Conservation (phyloP, 2,113 vertebrate species). For the Phrynocephalus versicolor region DNA sequence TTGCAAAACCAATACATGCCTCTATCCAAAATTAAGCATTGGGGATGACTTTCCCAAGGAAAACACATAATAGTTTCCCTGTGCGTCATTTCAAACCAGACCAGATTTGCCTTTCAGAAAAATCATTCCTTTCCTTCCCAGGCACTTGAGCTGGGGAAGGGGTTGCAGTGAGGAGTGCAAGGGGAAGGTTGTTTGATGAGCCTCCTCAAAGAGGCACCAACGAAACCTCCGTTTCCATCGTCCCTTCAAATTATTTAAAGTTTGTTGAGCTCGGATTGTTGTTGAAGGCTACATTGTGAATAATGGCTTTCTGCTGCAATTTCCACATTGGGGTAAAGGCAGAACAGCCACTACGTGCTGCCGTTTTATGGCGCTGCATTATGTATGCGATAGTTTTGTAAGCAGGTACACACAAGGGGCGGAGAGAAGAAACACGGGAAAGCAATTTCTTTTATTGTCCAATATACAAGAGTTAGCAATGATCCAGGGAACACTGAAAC, state of each 20-base stretch:
- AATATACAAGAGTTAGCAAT: slow-evolving; percentile 52
- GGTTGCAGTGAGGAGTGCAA: neutral
- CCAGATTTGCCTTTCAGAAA: slow-evolving; percentile 43
- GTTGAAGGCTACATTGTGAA: slow-evolving; percentile 45
- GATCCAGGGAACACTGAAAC: slow-evolving; percentile 57
- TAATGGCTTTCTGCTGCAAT: slow-evolving; percentile 60
- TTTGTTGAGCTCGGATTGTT: slow-evolving; percentile 62
- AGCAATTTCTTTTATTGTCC: slow-evolving; percentile 52
- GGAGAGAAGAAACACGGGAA: slow-evolving; percentile 40
- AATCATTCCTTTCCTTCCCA: slow-evolving; percentile 62
- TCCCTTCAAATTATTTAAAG: slow-evolving; percentile 55
- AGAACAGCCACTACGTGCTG: slow-evolving; percentile 26
- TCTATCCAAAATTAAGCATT: neutral
- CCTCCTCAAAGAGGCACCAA: slow-evolving; percentile 57
- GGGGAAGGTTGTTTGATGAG: slow-evolving; percentile 50
- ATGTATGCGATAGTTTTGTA: slow-evolving; percentile 65
- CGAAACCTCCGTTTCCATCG: slow-evolving; percentile 47
- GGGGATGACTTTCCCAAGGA: slow-evolving; percentile 9
- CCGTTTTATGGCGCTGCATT: slow-evolving; percentile 62
- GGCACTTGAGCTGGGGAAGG: slow-evolving; percentile 28
- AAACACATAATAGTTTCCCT: slow-evolving; percentile 11
- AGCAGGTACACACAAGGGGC: slow-evolving; percentile 54
- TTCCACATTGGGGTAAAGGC: slow-evolving; percentile 49
- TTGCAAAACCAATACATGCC: neutral
- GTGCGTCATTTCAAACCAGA: slow-evolving; percentile 35